These are phyloP conservation scores for Leucopsar rothschildi DNA, from an alignment of 2,113 vertebrate species.

Conservation along the genomic window DNA sequence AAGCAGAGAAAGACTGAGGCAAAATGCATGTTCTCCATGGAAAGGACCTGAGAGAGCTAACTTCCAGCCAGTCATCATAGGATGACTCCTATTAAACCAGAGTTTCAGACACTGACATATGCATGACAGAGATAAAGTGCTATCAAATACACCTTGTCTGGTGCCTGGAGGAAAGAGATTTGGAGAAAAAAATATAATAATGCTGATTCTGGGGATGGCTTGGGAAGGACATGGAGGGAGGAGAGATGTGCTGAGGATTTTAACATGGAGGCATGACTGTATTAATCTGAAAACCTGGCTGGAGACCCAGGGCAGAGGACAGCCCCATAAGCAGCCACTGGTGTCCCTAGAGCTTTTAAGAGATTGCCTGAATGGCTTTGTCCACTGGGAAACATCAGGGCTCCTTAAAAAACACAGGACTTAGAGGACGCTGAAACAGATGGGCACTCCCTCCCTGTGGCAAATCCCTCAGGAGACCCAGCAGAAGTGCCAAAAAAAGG, in stretches of 20 bases:
- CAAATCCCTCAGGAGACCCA: neutral
- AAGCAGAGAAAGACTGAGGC: neutral
- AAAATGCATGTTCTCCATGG: neutral
- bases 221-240: neutral
- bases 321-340: rapidly evolving
- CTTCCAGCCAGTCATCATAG: neutral
- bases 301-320: neutral
- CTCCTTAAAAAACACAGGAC: neutral
- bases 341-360: neutral
- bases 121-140: neutral
- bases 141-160: neutral
- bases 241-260: neutral
- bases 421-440: neutral
- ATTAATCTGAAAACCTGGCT: neutral
- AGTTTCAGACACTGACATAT: neutral
- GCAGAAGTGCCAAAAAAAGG: neutral
- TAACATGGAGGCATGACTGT: rapidly evolving
- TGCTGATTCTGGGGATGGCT: neutral
- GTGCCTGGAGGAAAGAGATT: neutral
- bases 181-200: neutral
- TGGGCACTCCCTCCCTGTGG: neutral
- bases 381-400: neutral
- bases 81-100: neutral
- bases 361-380: neutral
- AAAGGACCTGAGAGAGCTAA: neutral